A percentile compares a stretch with the other conserved stretches of the same genome.
These are phyloP conservation scores for Eidolon dupreanum DNA, from an alignment of 2,797 vertebrate species.

Conservation along the genomic window DNA sequence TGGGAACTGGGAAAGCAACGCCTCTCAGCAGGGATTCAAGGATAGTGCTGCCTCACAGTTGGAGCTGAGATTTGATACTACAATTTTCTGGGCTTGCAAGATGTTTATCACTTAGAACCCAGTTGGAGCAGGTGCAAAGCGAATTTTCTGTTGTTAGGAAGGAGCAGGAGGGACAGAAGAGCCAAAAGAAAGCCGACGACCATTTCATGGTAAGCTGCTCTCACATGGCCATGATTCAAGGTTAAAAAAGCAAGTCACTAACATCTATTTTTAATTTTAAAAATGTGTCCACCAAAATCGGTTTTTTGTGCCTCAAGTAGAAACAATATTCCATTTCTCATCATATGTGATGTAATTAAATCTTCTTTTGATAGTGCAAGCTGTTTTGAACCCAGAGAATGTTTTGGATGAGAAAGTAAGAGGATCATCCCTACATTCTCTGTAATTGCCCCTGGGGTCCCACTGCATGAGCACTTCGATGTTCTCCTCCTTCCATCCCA, in stretches of 20 bases:
- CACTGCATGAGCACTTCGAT: accelerated
- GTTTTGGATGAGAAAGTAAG: not conserved
- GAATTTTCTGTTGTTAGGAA: conserved; percentile 75
- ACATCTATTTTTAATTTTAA: conserved; percentile 6
- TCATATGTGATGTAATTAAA: not conserved
- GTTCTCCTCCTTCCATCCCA: no score
- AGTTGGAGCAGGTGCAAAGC: conserved; percentile 84
- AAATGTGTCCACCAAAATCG: not conserved
- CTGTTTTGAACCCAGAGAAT: not conserved
- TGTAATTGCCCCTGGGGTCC: not conserved
- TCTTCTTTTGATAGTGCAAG: not conserved
- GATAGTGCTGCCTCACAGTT: conserved; percentile 76
- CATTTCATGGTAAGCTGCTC: conserved; percentile 44
- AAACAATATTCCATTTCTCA: not conserved
- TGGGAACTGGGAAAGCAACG: conserved; percentile 64
- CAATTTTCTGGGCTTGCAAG: conserved; percentile 82
- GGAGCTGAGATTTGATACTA: conserved; percentile 79
- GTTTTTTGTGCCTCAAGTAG: not conserved
- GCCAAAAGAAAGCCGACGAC: conserved; percentile 42
- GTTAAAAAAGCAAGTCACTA: conserved; percentile 29
- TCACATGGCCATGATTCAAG: not conserved
- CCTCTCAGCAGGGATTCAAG: conserved; percentile 62
- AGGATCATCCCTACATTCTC: not conserved
- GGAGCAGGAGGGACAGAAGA: conserved; percentile 55
- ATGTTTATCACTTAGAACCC: conserved; percentile 80